Evolutionary conservation across 2,113 vertebrate species (phyloP).

Genomic region (Chloropsis hardwickii): DNA sequence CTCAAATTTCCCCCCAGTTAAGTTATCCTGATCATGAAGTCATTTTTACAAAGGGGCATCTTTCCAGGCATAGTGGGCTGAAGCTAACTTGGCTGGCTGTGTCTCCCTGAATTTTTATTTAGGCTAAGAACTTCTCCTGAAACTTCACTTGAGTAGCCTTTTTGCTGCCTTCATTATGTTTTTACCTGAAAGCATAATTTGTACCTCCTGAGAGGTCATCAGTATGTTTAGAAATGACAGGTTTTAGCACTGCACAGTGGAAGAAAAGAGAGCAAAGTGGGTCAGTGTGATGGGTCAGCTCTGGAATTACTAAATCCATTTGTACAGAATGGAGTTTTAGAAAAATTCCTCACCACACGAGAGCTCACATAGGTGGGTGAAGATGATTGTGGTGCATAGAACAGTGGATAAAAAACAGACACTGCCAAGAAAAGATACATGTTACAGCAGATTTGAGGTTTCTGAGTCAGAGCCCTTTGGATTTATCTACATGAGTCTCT

Average conservation of each 20-base stretch:
- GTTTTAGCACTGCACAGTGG: not conserved
- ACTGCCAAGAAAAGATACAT: not conserved
- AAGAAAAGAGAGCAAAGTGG: not conserved
- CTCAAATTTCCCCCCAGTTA: not conserved
- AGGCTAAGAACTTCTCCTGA: not conserved
- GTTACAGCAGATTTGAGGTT: not conserved
- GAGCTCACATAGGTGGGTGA: not conserved
- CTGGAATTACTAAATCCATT: not conserved
- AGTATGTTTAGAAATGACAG: not conserved
- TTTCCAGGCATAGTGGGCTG: not conserved
- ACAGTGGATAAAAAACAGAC: not conserved
- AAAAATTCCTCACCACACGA: accelerated
- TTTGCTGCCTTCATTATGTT: not conserved
- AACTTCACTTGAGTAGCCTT: not conserved
- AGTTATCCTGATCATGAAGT: not conserved
- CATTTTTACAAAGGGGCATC: not conserved
- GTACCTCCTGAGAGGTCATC: not conserved
- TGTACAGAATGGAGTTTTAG: not conserved
- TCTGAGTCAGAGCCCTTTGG: not conserved
- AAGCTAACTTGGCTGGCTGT: not conserved
- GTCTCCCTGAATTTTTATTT: not conserved
- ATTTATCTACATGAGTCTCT: not conserved
- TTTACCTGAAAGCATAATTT: not conserved
- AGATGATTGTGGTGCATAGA: not conserved
- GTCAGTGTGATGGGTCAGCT: not conserved